These are phyloP conservation scores for Chrysochloris asiatica DNA, from an alignment of 2,113 vertebrate species.

Conservation along the genomic window DNA sequence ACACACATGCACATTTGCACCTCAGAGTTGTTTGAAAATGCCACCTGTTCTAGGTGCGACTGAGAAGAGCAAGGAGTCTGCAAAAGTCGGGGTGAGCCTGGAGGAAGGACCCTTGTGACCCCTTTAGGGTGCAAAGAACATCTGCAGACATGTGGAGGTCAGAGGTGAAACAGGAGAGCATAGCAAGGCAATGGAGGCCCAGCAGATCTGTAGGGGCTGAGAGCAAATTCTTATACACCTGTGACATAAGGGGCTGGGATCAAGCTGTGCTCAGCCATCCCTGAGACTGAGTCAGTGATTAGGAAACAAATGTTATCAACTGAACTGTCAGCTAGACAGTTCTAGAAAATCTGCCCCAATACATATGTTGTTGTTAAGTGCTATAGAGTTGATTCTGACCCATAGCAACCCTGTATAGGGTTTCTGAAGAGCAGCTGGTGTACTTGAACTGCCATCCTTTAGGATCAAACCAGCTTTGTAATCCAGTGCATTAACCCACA, in stretches of 20 bases:
- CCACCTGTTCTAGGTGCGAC: background rate
- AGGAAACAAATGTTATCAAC: background rate
- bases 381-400: no score
- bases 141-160: background rate
- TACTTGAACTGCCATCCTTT: no score
- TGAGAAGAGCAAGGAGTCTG: background rate
- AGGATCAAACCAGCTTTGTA: no score
- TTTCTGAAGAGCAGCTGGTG: no score
- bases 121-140: no score
- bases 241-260: background rate
- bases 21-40: background rate
- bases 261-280: background rate
- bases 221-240: background rate
- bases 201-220: background rate
- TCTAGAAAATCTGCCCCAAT: background rate
- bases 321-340: background rate
- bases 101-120: background rate
- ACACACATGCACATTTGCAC: background rate
- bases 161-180: background rate
- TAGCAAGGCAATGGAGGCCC: background rate
- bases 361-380: no score
- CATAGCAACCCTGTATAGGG: no score
- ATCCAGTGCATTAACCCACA: no score
- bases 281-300: background rate
- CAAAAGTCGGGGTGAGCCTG: rapidly evolving